Conservation (phyloP, 2,797 vertebrate genomes). For the Spondyliosoma cantharus region DNA sequence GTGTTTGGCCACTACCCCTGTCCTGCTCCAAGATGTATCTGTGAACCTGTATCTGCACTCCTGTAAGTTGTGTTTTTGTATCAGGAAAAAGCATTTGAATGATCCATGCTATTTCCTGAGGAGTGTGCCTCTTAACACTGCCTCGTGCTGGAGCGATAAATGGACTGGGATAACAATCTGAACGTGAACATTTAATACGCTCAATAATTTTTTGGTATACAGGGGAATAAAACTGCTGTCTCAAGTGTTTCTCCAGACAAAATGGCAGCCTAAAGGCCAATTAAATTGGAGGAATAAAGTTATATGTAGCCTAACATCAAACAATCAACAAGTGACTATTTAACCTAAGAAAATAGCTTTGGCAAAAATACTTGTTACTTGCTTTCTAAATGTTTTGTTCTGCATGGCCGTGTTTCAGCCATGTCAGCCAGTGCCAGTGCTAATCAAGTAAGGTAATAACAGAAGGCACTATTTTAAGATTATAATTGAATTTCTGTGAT, state of each 20-base stretch:
- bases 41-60: constrained; percentile 14
- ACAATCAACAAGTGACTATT: not conserved
- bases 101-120: constrained; percentile 18
- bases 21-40: constrained; percentile 10
- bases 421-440: not conserved
- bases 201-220: not conserved
- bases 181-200: constrained; percentile 19
- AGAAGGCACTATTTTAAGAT: not conserved
- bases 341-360: not conserved
- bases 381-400: not conserved
- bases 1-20: constrained; percentile 33
- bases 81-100: constrained; percentile 7
- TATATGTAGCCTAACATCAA: not conserved
- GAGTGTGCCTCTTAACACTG: constrained; percentile 24
- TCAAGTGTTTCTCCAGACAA: not conserved
- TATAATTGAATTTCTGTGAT: not conserved
- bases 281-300: not conserved
- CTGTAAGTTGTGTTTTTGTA: constrained; percentile 18
- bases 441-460: not conserved
- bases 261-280: constrained; percentile 5
- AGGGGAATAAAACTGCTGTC: constrained; percentile 5
- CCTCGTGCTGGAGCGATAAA: constrained; percentile 14
- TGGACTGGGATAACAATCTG: constrained; percentile 31
- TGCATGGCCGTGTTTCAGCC: not conserved
- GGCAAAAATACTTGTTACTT: not conserved